Evolutionary conservation across 2,797 vertebrate species (phyloP).

Genomic region (Chromis chromis): DNA sequence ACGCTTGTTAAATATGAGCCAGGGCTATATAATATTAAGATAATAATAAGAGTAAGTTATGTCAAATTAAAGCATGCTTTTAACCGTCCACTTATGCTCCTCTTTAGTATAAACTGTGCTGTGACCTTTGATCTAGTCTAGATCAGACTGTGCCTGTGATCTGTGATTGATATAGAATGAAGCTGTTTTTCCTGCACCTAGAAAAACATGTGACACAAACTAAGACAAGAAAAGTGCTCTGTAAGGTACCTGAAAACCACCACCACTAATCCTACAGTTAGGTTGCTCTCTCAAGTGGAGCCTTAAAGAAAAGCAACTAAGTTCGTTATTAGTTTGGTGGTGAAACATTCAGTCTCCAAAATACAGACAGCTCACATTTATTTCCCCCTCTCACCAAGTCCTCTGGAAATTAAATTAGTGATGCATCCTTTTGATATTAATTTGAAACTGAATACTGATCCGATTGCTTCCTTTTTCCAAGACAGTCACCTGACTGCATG

Average conservation of each 20-base stretch:
- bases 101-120: constrained; percentile 9
- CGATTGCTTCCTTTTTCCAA: too few species aligned
- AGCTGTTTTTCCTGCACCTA: neutral
- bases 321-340: too few species aligned
- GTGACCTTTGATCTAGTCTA: neutral
- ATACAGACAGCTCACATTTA: neutral
- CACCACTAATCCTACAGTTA: neutral
- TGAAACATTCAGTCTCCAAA: neutral
- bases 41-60: neutral
- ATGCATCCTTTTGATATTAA: neutral
- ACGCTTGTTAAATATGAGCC: neutral
- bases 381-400: too few species aligned
- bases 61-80: constrained; percentile 27
- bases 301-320: neutral
- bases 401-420: neutral
- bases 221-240: neutral
- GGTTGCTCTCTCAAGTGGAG: neutral
- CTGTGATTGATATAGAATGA: constrained; percentile 15
- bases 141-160: constrained; percentile 21
- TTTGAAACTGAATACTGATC: too few species aligned
- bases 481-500: too few species aligned
- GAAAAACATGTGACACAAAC: neutral
- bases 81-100: neutral
- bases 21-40: neutral
- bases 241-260: neutral